A percentile compares a stretch with the other conserved stretches of the same genome.
Conservation (phyloP, 1,140 invertebrate genomes). For the Achatina immaculata region DNA sequence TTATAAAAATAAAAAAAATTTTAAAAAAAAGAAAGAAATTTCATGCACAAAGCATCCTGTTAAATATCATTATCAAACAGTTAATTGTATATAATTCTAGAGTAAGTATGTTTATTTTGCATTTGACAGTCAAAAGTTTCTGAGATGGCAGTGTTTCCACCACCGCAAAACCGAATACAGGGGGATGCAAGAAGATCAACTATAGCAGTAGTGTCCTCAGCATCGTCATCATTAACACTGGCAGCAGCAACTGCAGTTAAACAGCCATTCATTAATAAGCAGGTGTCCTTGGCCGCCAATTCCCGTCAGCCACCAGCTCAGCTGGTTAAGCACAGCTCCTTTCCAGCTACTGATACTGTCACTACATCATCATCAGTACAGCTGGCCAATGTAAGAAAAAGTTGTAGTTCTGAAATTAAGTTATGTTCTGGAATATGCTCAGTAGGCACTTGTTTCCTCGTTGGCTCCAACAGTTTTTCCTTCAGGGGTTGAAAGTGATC, state of each 20-base stretch:
- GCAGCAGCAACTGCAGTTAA: neutral
- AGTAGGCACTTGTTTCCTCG: neutral
- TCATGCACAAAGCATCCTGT: no score
- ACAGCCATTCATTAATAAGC: neutral
- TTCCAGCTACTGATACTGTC: conserved; percentile 5
- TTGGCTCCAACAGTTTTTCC: neutral
- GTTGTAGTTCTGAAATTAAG: no score
- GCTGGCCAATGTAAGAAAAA: neutral
- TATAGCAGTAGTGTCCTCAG: neutral
- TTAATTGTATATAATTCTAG: no score
- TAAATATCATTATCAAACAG: no score
- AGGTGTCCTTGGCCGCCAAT: neutral
- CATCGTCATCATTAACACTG: neutral
- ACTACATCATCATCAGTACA: neutral
- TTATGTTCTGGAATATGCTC: neutral
- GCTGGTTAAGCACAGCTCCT: neutral
- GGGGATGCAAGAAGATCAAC: neutral
- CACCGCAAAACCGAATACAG: neutral
- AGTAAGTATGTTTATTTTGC: conserved; percentile 2
- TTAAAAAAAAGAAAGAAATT: no score
- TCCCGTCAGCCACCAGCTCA: neutral
- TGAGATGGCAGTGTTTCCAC: neutral
- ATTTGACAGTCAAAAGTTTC: neutral
- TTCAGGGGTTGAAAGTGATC: conserved; percentile 13
- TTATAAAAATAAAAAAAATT: no score